A percentile compares a stretch with the other conserved stretches of the same genome.
These are phyloP conservation scores for Styela clava DNA, from an alignment of 23 tunicate genomes.

Conservation along the genomic window DNA sequence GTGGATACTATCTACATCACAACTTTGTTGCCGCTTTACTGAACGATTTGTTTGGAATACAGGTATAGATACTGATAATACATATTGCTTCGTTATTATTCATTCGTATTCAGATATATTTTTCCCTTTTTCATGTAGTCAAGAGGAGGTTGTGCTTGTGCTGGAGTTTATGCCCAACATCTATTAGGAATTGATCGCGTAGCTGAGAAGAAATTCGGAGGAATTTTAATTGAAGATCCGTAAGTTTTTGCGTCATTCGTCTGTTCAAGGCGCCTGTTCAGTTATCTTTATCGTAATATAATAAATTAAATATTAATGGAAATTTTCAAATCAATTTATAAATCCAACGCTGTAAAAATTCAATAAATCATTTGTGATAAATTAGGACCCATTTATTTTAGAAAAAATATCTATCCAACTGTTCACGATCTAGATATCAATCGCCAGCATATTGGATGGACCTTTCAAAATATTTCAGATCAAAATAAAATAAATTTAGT, in stretches of 20 bases:
- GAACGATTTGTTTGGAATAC: slow-evolving; percentile 94
- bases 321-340: no score
- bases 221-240: slow-evolving; percentile 72
- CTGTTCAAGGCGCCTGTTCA: no score
- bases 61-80: slow-evolving; percentile 31
- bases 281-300: no score
- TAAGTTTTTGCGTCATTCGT: slow-evolving; percentile 7
- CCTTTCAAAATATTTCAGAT: no score
- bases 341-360: no score
- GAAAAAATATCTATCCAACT: background rate
- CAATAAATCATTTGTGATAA: no score
- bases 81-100: background rate
- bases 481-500: no score
- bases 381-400: no score
- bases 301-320: no score
- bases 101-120: background rate
- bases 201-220: slow-evolving; percentile 47
- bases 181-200: slow-evolving; percentile 74
- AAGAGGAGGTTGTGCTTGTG: slow-evolving; percentile 99
- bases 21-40: slow-evolving; percentile 80
- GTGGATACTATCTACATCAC: slow-evolving; percentile 70
- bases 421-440: background rate
- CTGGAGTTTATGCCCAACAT: slow-evolving; percentile 98
- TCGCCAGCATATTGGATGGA: background rate
- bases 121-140: slow-evolving; percentile 34